phyloP scores from a whole-genome alignment of 2,888 invertebrate species.

The Pelosia muscerda region DNA sequence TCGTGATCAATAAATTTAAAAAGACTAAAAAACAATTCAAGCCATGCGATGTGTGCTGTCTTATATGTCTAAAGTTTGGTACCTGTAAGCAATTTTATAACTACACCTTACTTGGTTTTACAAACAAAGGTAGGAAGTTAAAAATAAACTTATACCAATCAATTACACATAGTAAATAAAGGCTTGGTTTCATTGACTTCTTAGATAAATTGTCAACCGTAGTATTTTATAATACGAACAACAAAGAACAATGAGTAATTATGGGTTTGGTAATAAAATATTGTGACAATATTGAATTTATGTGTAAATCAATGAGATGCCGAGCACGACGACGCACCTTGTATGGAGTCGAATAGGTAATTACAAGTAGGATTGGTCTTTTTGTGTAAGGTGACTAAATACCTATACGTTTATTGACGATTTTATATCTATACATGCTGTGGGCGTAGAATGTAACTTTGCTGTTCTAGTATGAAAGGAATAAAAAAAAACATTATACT shows the following conservation, averaged over 20 bases:
- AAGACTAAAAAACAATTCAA: too few species aligned
- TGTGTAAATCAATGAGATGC: conserved; percentile 72
- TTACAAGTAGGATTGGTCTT: conserved; percentile 65
- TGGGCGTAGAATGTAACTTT: conserved; percentile 37
- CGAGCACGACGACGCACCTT: conserved; percentile 62
- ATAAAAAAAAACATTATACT: too few species aligned
- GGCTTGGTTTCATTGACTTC: conserved; percentile 32
- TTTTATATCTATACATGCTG: conserved; percentile 35
- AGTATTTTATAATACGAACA: conserved; percentile 53
- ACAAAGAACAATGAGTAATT: conserved; percentile 65
- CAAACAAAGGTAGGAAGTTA: too few species aligned
- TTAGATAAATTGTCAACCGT: conserved; percentile 42
- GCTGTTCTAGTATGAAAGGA: neutral
- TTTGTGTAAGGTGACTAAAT: conserved; percentile 64
- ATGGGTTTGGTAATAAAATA: conserved; percentile 60
- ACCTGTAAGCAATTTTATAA: too few species aligned
- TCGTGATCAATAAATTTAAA: neutral
- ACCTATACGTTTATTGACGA: conserved; percentile 41
- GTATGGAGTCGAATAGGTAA: conserved; percentile 64
- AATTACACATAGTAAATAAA: conserved; percentile 27
- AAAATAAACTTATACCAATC: neutral
- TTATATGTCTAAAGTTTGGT: too few species aligned
- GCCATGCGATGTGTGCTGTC: too few species aligned
- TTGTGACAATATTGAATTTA: conserved; percentile 67
- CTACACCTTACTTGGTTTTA: too few species aligned